These are phyloP conservation scores for Calidris pugnax DNA, from an alignment of 2,113 vertebrate genomes.

Conservation along the genomic window DNA sequence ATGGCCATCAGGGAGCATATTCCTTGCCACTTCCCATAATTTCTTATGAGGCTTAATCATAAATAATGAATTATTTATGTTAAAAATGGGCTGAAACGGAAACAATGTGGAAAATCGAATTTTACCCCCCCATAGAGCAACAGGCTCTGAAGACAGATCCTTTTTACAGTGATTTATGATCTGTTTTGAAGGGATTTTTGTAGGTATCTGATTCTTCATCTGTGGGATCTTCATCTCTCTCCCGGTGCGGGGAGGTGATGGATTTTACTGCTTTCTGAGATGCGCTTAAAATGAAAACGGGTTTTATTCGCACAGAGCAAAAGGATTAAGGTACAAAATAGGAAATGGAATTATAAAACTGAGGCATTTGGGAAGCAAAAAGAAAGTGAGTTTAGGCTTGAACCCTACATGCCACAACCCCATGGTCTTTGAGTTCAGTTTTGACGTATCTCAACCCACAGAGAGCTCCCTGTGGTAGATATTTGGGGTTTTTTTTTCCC, in stretches of 20 bases:
- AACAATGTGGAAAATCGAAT: not conserved
- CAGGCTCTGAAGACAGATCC: not conserved
- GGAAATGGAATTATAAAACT: not conserved
- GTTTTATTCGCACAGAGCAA: not conserved
- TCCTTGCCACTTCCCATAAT: not conserved
- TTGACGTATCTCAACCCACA: not conserved
- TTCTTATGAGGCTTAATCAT: not conserved
- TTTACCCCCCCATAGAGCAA: fast-evolving
- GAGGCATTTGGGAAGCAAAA: not conserved
- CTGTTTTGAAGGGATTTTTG: not conserved
- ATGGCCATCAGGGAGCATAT: fast-evolving
- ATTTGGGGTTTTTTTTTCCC: not conserved
- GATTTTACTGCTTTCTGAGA: not conserved
- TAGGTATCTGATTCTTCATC: not conserved
- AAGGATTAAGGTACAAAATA: not conserved
- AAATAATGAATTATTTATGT: not conserved
- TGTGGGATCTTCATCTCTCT: not conserved
- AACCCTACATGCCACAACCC: not conserved
- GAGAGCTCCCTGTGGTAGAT: not conserved
- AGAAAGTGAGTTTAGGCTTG: not conserved
- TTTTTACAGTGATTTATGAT: not conserved
- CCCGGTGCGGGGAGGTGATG: not conserved
- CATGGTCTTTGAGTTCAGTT: not conserved
- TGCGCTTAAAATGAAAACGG: fast-evolving
- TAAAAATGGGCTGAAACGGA: fast-evolving